phyloP scores from a whole-genome alignment of 2,888 invertebrate species.

The Aleiodes alternator region DNA sequence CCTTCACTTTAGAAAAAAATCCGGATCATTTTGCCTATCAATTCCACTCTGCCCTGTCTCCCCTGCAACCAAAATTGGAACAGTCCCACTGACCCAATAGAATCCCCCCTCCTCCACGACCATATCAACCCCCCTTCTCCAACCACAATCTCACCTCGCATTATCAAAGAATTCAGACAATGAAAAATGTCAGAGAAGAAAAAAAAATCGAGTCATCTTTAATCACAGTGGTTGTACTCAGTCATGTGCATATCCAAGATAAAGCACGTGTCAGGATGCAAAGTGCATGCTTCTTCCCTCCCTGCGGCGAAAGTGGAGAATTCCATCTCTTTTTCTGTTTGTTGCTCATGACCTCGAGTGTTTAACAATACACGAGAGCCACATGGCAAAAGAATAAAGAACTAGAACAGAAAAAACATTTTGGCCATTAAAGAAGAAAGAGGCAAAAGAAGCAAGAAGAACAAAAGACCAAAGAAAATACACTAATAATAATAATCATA shows the following conservation, averaged over 20 bases:
- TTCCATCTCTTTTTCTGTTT: constrained; percentile 31
- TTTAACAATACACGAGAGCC: neutral
- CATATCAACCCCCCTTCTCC: neutral
- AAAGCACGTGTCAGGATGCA: constrained; percentile 33
- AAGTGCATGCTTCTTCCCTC: constrained; percentile 7
- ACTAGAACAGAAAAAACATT: neutral
- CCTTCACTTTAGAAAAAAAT: neutral
- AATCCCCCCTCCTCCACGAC: neutral
- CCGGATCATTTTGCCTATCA: neutral
- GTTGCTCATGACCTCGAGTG: constrained; percentile 25
- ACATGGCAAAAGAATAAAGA: neutral
- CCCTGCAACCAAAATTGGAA: neutral
- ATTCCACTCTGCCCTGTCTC: too few relatives aligned
- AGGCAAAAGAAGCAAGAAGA: neutral
- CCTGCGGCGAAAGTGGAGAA: constrained; percentile 23
- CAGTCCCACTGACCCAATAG: constrained; percentile 6
- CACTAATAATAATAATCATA: neutral
- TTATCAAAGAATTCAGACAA: neutral
- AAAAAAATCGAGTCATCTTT: constrained; percentile 16
- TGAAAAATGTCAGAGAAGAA: neutral
- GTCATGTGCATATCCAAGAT: constrained; percentile 27
- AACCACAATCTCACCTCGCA: too few relatives aligned
- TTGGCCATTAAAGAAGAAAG: neutral
- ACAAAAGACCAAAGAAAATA: too few relatives aligned
- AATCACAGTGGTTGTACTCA: constrained; percentile 27